Evolutionary conservation across 2,797 vertebrate genomes (phyloP), one percentile per base, ranked within the genome.

Genomic region (Spheniscus humboldti): DNA sequence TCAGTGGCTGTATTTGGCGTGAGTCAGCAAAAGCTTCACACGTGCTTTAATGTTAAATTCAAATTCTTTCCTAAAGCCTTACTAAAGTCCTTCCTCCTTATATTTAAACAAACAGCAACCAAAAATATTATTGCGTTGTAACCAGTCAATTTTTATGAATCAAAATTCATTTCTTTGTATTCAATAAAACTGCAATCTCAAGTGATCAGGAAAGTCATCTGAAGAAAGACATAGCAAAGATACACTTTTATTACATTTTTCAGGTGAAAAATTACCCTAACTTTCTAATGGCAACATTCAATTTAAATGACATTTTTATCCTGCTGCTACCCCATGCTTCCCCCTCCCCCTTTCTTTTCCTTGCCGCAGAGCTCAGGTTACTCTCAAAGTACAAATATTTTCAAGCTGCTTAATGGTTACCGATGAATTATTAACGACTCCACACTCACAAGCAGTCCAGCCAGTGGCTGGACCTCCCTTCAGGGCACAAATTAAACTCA

Each of bases 361-460:
- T n/a, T 56, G 25, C 30, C 79, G 41, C 19, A 91, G 27, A 87
- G 84, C 48, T 83, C 66, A 52, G 23, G 45, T 83, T 93, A 69
- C 55, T 53, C 56, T 83, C 76, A 68, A 72, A 97, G 64, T 45
- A 92, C 67, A 94, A 95, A 48, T 89, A 94, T 89, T 96, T 96
- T 88, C 39, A 27, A 82, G 55, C 30, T 83, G 47, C 67, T 92
- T 86, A 90, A 81, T 80, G 57, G 73, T 78, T 86, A 88, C 85
- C 3, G n/a, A 85, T 33, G 64, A 91, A 82, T 55, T 43, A 77
- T 25, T 88, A 94, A 85, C 17, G 18, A 50, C 37, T 31, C 33
- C 13, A 39, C 67, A 39, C 64, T 87, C 86, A 77, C 37, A 88
- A 60, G 33, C 55, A 74, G 64, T 14, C 43, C 78, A 60, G 68